Percentiles rank a stretch among this genome's conserved stretches.
phyloP scores from a whole-genome alignment of 2,113 vertebrate genomes.

The Thunnus thynnus region DNA sequence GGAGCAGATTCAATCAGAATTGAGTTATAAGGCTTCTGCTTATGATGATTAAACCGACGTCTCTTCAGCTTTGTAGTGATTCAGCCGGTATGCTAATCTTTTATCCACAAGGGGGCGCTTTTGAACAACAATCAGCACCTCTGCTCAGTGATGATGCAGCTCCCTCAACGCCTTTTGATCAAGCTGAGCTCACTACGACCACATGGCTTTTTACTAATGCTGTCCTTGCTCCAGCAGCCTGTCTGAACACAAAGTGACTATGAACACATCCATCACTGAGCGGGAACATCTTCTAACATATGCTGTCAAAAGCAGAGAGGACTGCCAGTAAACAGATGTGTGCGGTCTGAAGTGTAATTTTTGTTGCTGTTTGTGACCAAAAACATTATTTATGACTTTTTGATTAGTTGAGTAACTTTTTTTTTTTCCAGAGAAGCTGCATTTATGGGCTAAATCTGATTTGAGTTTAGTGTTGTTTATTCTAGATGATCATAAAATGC shows the following conservation, averaged over 20 bases:
- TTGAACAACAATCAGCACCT: conserved; percentile 25
- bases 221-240: background rate
- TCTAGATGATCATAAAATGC: background rate
- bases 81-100: background rate
- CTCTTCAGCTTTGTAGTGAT: background rate
- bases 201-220: conserved; percentile 9
- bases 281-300: conserved; percentile 8
- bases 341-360: background rate
- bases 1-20: background rate
- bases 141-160: conserved; percentile 15
- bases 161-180: conserved; percentile 17
- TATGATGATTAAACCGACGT: background rate
- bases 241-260: conserved; percentile 9
- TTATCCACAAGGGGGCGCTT: conserved; percentile 62
- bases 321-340: background rate
- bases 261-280: background rate
- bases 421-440: background rate
- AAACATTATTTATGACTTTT: background rate
- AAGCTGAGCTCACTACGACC: conserved; percentile 42
- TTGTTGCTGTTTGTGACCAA: background rate
- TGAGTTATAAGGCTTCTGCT: background rate
- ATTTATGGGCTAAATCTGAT: background rate
- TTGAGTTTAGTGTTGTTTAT: background rate
- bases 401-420: background rate
- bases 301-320: conserved; percentile 5